A percentile compares a stretch with the other conserved stretches of the same genome.
Conservation (phyloP, 2,113 vertebrate genomes). For the Pterocles burchelli region DNA sequence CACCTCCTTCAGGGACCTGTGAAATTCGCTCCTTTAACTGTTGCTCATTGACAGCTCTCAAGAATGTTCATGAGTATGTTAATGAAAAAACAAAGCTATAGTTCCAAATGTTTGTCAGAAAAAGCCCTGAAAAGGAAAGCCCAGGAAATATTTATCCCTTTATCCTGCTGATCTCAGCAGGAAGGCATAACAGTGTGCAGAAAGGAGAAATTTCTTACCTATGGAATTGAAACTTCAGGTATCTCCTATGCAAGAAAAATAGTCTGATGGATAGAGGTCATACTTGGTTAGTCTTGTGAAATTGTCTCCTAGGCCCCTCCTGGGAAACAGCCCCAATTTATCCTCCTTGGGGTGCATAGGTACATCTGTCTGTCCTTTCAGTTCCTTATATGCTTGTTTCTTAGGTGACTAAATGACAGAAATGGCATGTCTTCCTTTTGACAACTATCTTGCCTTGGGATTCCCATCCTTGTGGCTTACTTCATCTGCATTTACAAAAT, state of each 20-base stretch:
- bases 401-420: background rate
- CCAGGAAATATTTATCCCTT: background rate
- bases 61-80: background rate
- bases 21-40: background rate
- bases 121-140: background rate
- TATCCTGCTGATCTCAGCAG: background rate
- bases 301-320: background rate
- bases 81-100: background rate
- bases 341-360: background rate
- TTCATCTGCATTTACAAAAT: background rate
- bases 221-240: background rate
- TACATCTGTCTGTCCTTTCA: background rate
- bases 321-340: background rate
- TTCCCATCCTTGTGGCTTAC: background rate
- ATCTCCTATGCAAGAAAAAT: rapidly evolving
- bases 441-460: background rate
- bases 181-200: background rate
- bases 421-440: background rate
- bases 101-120: background rate
- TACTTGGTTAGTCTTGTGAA: background rate
- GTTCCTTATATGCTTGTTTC: background rate
- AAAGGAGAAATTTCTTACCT: background rate
- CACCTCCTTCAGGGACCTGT: background rate
- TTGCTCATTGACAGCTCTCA: background rate
- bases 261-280: rapidly evolving